Base-by-base conservation (phyloP, 2,797 vertebrate species). In the Cossypha caffra region DNA sequence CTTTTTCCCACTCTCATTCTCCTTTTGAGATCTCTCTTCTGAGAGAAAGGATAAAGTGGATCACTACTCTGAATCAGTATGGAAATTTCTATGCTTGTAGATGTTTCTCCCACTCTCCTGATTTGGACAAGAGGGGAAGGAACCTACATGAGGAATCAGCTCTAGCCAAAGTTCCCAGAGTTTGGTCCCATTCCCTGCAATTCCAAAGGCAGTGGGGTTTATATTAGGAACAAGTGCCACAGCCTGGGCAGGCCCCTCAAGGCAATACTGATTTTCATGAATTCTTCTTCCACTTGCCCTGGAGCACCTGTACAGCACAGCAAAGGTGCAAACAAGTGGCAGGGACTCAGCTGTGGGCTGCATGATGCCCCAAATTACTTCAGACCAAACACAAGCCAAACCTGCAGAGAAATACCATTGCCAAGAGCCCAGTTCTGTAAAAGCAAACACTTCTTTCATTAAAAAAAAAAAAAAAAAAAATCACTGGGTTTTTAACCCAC, bases 161-260 rank as follows among this genome's bases (percentile, higher is more conserved):
- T 62, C 14, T 8, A 64, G 13, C 7, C 10, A 52, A 66, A 59
- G 7, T 47, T 92, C 33, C 37, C 24, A 8, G 31, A 37, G 19
- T 48, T 20, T 15, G 3, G 9, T 16, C 6, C 26, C 13, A 5
- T 35, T 86, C 23, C 13, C 55, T 50, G 28, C 37, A n/a, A 24
- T 71, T 66, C 38, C 63, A 79, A 50, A 75, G 11, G 13, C 28
- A 26, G 0, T 74, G 38, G 5, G 4, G 5, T 55, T 82, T 64
- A 9, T 10, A 16, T 35, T 11, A 24, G 52, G 40, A 48, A 18
- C 0, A 0, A 8, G 28, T 31, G n/a, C 31, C 59, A 14, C 50
- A 40, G 51, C 54, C 67, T 58, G 37, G 54, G 47, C 43, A 62
- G 72, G 55, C 0, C 16, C 18, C 51, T 69, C 25, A 23, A 57